Conservation (phyloP, 2,888 invertebrate genomes). For the Mesorhabditis belari region DNA sequence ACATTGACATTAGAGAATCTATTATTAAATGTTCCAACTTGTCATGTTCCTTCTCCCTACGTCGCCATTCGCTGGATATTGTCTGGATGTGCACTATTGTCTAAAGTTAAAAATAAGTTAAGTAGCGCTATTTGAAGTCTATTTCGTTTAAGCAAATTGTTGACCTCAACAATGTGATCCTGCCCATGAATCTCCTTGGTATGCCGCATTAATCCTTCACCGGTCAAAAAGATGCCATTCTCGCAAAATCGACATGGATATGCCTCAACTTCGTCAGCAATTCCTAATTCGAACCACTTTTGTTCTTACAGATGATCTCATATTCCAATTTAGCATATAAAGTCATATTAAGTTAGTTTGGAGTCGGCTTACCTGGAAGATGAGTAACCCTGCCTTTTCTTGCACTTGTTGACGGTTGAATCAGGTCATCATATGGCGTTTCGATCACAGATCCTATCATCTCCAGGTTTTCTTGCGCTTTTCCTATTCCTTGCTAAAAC, state of each 20-base stretch:
- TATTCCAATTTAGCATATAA: too few species aligned
- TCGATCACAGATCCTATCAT: too few species aligned
- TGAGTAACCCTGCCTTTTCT: too few species aligned
- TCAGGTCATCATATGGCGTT: too few species aligned
- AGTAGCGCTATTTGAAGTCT: neutral
- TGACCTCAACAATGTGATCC: constrained; percentile 19
- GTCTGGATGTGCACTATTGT: constrained; percentile 20
- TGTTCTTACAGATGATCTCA: too few species aligned
- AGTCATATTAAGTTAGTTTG: too few species aligned
- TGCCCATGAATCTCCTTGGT: constrained; percentile 23
- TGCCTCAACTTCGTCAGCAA: constrained; percentile 42
- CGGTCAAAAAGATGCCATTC: constrained; percentile 39
- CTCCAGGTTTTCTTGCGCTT: too few species aligned
- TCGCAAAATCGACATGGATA: constrained; percentile 41
- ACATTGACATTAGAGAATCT: constrained; percentile 11
- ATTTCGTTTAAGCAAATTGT: too few species aligned
- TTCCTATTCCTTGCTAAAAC: too few species aligned
- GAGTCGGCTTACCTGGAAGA: too few species aligned
- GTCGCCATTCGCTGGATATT: constrained; percentile 34
- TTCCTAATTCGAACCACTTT: too few species aligned
- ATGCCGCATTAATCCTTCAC: constrained; percentile 36
- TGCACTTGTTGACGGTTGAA: too few species aligned
- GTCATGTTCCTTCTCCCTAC: constrained; percentile 18
- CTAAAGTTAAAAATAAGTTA: constrained; percentile 2
- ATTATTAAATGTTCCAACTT: neutral